Evolutionary conservation across 2,888 invertebrate species (phyloP).

Genomic region (Argyresthia goedartella): DNA sequence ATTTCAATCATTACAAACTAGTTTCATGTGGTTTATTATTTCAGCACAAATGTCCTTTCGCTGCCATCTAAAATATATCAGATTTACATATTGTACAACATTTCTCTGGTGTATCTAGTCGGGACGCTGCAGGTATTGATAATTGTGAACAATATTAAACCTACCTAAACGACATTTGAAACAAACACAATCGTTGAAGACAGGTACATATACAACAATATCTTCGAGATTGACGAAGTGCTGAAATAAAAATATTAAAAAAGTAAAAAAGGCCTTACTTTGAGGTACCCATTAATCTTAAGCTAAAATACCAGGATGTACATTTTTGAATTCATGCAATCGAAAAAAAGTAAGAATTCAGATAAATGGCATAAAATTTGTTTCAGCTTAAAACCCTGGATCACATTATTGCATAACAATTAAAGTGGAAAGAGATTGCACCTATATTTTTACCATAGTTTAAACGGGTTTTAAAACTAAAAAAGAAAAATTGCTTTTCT

Average conservation of each 20-base stretch:
- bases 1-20: constrained; percentile 54
- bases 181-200: too few relatives aligned
- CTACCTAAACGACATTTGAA: too few relatives aligned
- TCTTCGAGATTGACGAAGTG: constrained; percentile 3
- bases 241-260: constrained; percentile 6
- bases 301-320: background rate
- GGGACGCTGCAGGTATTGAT: background rate
- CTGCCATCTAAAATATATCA: constrained; percentile 53
- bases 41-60: constrained; percentile 37
- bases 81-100: constrained; percentile 54
- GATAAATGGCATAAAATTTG: background rate
- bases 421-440: constrained; percentile 18
- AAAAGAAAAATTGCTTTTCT: constrained; percentile 2
- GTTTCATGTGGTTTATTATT: constrained; percentile 32
- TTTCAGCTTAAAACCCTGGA: background rate
- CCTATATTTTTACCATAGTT: constrained; percentile 16
- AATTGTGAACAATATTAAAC: too few relatives aligned
- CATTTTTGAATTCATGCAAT: background rate
- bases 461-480: background rate
- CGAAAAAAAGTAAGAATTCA: background rate
- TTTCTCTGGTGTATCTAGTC: constrained; percentile 11
- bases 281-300: constrained; percentile 1
- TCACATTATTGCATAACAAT: constrained; percentile 1
- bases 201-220: background rate
- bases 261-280: constrained; percentile 1